A percentile compares a stretch with the other conserved stretches of the same genome.
Conservation (phyloP, 2,113 vertebrate genomes). For the Tachuris rubrigastra region DNA sequence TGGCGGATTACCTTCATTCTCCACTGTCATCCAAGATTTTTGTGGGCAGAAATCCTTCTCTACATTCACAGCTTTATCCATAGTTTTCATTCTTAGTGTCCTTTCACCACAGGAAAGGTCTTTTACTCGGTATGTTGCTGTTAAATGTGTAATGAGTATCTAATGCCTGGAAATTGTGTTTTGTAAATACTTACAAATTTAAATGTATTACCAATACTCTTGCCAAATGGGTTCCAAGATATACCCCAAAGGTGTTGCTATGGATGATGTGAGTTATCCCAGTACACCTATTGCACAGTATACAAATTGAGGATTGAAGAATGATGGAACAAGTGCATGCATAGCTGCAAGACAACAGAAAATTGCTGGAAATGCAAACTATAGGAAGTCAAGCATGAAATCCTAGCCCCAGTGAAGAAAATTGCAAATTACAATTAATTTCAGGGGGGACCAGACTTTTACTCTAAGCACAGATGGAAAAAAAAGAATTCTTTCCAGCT, state of each 20-base stretch:
- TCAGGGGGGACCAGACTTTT: not conserved
- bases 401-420: not conserved
- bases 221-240: not conserved
- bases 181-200: not conserved
- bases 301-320: not conserved
- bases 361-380: not conserved
- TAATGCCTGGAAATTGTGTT: not conserved
- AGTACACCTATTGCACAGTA: not conserved
- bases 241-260: not conserved
- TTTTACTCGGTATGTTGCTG: not conserved
- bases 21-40: not conserved
- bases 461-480: not conserved
- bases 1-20: not conserved
- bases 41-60: not conserved
- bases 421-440: not conserved
- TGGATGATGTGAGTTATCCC: not conserved
- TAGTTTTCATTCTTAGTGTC: not conserved
- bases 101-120: not conserved
- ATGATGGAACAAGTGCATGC: not conserved
- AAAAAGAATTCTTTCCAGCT: not conserved
- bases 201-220: not conserved
- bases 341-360: not conserved
- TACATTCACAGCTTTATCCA: not conserved
- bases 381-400: not conserved
- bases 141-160: not conserved